Conservation (phyloP, 1,140 invertebrate genomes). For the Latrodectus geometricus region DNA sequence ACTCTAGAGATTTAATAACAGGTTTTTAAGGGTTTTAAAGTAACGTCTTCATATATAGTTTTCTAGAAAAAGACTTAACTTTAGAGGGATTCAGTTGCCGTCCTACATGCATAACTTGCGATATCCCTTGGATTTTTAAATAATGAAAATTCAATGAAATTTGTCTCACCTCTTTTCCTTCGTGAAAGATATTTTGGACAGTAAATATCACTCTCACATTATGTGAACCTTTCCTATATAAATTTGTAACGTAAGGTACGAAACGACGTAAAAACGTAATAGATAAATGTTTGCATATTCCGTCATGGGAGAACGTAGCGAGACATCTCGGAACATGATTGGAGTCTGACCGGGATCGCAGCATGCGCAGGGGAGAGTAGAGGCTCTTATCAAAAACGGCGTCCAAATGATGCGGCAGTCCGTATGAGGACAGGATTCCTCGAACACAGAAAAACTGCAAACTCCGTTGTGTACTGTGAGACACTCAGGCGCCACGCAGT, state of each 20-base stretch:
- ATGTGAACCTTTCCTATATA: conserved; percentile 13
- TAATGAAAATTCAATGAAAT: conserved; percentile 24
- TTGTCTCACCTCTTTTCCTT: conserved; percentile 24
- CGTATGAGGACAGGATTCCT: no score
- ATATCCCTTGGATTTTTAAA: conserved; percentile 21
- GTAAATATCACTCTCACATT: conserved; percentile 12
- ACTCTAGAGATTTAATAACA: not conserved
- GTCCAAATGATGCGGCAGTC: no score
- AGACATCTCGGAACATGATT: no score
- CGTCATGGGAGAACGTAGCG: no score
- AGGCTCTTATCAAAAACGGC: no score
- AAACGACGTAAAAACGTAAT: no score
- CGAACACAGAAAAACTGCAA: no score
- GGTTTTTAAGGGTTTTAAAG: not conserved
- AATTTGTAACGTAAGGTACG: conserved; percentile 2
- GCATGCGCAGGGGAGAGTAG: no score
- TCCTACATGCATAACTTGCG: conserved; percentile 24
- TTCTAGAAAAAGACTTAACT: conserved; percentile 18
- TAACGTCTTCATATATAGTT: not conserved
- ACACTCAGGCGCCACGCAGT: no score
- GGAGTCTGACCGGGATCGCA: no score
- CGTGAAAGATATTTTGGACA: conserved; percentile 32
- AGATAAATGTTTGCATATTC: no score
- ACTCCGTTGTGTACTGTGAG: no score
- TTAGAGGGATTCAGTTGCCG: not conserved